A percentile compares a stretch with the other conserved stretches of the same genome.
phyloP scores from a whole-genome alignment of 2,797 vertebrate species.

The Falco biarmicus region DNA sequence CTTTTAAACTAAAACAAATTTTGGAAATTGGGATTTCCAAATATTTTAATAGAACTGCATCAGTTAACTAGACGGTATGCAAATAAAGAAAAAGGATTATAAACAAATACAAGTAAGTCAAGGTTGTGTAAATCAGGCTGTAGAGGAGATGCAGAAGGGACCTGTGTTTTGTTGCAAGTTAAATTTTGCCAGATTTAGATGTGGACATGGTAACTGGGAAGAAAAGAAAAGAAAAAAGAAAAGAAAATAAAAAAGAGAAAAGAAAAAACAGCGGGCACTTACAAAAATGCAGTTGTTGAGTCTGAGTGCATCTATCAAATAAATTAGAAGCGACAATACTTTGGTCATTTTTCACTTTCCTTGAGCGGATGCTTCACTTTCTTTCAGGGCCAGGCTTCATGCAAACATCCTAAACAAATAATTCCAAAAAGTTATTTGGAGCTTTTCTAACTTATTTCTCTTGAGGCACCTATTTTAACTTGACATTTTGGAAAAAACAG shows the following conservation, averaged over 20 bases:
- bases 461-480: neutral
- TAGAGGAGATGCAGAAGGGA: neutral
- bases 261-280: neutral
- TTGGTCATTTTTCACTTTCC: conserved; percentile 9
- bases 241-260: neutral
- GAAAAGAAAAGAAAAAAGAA: neutral
- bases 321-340: conserved; percentile 4
- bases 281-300: neutral
- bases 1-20: neutral
- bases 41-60: neutral
- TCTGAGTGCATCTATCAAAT: conserved; percentile 18
- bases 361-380: neutral
- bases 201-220: neutral
- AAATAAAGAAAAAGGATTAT: neutral
- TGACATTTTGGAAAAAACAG: neutral
- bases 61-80: neutral
- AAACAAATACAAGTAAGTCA: neutral
- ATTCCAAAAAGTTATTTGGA: neutral
- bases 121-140: neutral
- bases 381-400: neutral
- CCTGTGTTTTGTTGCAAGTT: neutral
- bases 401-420: conserved; percentile 3
- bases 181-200: neutral
- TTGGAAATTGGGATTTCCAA: neutral
- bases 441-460: neutral